Evolutionary conservation across 2,888 invertebrate genomes (phyloP), one percentile per base, ranked within the genome.

Genomic region (Reticulitermes lucifugus): DNA sequence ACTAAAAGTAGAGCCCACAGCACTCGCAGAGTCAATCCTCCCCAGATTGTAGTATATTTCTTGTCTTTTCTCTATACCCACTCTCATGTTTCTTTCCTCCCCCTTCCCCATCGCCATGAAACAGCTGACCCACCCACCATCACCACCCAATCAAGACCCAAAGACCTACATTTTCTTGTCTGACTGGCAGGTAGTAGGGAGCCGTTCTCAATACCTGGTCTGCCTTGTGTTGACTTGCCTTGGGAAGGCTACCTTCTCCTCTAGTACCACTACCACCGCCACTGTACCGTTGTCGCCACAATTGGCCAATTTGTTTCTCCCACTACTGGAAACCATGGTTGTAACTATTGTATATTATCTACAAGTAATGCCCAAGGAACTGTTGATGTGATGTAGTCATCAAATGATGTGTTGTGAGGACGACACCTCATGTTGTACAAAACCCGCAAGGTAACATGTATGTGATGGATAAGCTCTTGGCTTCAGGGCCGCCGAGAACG

Each of bases 61-160:
- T 65, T 65, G 65, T 65, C 46, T 43, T 77, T 46, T 41, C n/a
- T 41, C 77, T 51, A 43, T 46, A 21, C 77, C 77, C 77, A 46
- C 41, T 46, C 77, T 77, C 22, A 22, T 41, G 51, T 77, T 22
- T n/a, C 12, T 77, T 46, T 51, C 22, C 22, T 46, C 4, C 77
- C 77, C 77, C 77, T 77, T 77, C 77, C 46, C 77, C 77, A 77
- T 51, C 46, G 22, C n/a, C 35, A n/a, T 21, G 41, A 46, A 77
- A 77, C 77, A 77, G 77, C 77, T 77, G 77, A 77, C 77, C 77
- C 77, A 77, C 77, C 77, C 77, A 77, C 77, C 77, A 77, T 46
- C 25, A 77, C 77, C 77, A 77, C 77, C 77, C 77, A 77, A 77
- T 77, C 77, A 77, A 77, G 77, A 77, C 77, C 46, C 46, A 77